Evolutionary conservation across 2,797 vertebrate genomes (phyloP).

Genomic region (Leucoraja ocellata): DNA sequence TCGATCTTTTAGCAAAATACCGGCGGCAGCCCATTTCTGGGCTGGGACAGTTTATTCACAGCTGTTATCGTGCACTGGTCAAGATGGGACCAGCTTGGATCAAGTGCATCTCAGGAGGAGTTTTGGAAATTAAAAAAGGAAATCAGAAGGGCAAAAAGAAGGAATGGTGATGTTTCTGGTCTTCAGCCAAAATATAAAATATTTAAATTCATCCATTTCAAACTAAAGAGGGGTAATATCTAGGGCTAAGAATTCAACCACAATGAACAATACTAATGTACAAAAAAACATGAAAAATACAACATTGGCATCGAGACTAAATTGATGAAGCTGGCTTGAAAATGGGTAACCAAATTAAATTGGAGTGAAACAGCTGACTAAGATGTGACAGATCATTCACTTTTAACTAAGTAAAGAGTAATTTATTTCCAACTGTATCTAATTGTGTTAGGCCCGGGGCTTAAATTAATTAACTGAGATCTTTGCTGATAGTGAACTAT

Average conservation of each 20-base stretch:
- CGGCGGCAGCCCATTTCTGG: too few species aligned
- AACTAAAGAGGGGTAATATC: neutral
- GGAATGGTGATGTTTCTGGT: neutral
- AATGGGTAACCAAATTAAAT: constrained; percentile 5
- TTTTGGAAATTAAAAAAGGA: too few species aligned
- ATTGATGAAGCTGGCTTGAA: neutral
- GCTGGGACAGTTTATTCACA: too few species aligned
- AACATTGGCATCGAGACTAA: neutral
- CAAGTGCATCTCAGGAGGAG: too few species aligned
- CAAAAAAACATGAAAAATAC: neutral
- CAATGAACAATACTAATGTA: neutral
- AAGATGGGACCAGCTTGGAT: too few species aligned
- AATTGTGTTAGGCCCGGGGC: constrained; percentile 35
- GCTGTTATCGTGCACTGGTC: too few species aligned
- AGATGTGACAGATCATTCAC: constrained; percentile 15
- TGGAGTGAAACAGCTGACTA: neutral
- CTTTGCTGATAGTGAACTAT: constrained; percentile 12
- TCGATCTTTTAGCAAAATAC: too few species aligned
- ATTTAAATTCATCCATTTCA: constrained; percentile 16
- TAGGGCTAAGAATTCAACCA: neutral
- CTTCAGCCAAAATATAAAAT: neutral
- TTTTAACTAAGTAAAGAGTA: constrained; percentile 24
- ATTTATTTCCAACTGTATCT: constrained; percentile 39
- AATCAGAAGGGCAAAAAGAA: too few species aligned
- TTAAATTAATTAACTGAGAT: constrained; percentile 36